Percentiles rank a stretch among this genome's conserved stretches.
phyloP scores from a whole-genome alignment of 2,113 vertebrate species.

The Athene noctua region DNA sequence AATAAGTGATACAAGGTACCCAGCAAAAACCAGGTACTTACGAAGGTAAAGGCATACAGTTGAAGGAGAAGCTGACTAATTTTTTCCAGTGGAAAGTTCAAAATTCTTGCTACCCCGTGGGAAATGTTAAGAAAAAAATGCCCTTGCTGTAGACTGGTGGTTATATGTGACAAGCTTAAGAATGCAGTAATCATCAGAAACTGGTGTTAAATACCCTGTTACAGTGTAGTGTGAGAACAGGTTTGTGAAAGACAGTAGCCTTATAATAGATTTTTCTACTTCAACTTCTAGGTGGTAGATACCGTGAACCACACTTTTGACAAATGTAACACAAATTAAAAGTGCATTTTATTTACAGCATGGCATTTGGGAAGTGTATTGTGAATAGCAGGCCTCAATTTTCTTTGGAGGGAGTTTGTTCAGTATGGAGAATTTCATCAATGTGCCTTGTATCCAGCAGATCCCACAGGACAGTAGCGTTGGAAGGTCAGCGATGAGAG shows the following conservation, averaged over 20 bases:
- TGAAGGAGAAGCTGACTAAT: background rate
- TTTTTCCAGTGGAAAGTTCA: background rate
- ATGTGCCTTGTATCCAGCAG: background rate
- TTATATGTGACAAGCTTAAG: background rate
- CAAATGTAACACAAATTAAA: background rate
- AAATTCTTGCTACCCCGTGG: background rate
- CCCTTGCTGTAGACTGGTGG: background rate
- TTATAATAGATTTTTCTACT: background rate
- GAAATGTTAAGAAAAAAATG: background rate
- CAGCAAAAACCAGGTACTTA: background rate
- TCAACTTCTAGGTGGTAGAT: background rate
- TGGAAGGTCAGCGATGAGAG: background rate
- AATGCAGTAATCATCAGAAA: background rate
- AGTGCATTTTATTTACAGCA: background rate
- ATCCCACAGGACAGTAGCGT: background rate
- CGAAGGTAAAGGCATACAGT: background rate
- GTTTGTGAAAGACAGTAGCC: background rate
- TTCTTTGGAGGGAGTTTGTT: background rate
- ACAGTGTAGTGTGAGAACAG: fast-evolving
- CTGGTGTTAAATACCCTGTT: background rate
- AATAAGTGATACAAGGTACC: background rate
- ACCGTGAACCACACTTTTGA: background rate
- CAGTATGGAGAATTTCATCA: background rate
- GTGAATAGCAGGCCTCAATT: background rate
- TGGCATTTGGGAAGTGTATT: background rate